Evolutionary conservation across 2,888 invertebrate species (phyloP), one percentile per base, ranked within the genome.

Genomic region (Molanna angustata): DNA sequence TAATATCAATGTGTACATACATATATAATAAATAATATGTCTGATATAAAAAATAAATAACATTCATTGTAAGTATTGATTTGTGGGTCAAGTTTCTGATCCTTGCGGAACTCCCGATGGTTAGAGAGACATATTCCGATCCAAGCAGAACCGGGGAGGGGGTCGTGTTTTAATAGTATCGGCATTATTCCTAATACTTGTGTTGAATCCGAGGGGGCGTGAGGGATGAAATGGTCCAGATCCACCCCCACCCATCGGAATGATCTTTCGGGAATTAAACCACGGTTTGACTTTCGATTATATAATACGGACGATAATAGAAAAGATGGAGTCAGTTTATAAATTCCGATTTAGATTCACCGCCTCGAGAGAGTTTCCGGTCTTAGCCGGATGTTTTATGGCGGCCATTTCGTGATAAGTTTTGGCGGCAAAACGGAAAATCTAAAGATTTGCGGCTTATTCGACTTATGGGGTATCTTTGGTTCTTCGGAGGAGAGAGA

Each of bases 121-220:
- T n/a, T n/a, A n/a, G n/a, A n/a, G n/a, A n/a, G n/a, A n/a, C n/a
- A n/a, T n/a, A n/a, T n/a, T n/a, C n/a, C n/a, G n/a, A n/a, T n/a
- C n/a, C n/a, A n/a, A n/a, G n/a, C n/a, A n/a, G n/a, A n/a, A n/a
- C n/a, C n/a, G n/a, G n/a, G n/a, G n/a, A 17, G 39, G 43, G 33
- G 44, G 44, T 42, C 51, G 48, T 47, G 51, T 43, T 42, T 49
- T 54, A 51, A 57, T 57, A 49, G 54, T 57, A 57, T 57, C 54
- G 57, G 51, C 54, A 54, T 54, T 57, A 54, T 51, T 41, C 50
- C 45, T 54, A 57, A 57, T 57, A 54, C 54, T 54, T 50, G 47
- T 49, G 49, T 3, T 2, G 14, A 4, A 11, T 4, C 27, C 27
- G 27, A 3, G 21, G 21, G 21, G 41, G 21, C 7, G 41, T 4